Conservation (phyloP, 1,140 invertebrate species). For the Trachelipus rathkii region DNA sequence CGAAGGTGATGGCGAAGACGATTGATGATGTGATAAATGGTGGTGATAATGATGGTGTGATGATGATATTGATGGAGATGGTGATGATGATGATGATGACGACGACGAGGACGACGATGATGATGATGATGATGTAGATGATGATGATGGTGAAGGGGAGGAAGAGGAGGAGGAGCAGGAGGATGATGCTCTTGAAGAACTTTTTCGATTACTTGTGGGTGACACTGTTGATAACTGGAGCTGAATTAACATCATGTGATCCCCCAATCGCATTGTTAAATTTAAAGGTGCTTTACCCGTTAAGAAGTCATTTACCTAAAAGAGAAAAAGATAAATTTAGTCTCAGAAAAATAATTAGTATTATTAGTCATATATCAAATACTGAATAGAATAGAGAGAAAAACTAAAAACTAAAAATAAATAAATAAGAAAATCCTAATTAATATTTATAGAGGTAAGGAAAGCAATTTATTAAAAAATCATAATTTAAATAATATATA, state of each 20-base stretch:
- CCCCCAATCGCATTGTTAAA: slow-evolving; percentile 86
- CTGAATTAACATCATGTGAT: slow-evolving; percentile 96
- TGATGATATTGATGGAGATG: slow-evolving; percentile 25
- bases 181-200: slow-evolving; percentile 38
- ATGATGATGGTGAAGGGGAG: slow-evolving; percentile 17
- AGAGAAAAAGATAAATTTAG: neutral
- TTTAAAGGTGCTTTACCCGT: slow-evolving; percentile 89
- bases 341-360: neutral
- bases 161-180: slow-evolving; percentile 31
- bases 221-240: slow-evolving; percentile 81
- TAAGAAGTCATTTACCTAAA: slow-evolving; percentile 84
- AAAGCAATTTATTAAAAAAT: too few species aligned
- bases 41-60: neutral
- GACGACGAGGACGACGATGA: slow-evolving; percentile 8
- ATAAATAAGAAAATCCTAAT: too few species aligned
- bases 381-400: neutral
- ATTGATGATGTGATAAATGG: slow-evolving; percentile 36
- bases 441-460: too few species aligned
- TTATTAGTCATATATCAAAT: neutral
- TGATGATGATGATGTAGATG: slow-evolving; percentile 14
- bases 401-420: too few species aligned
- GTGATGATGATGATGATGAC: slow-evolving; percentile 46
- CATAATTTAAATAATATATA: too few species aligned
- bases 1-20: slow-evolving; percentile 28
- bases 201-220: slow-evolving; percentile 45